These are phyloP conservation scores for Puntigrus tetrazona DNA, from an alignment of 2,113 vertebrate species.

Conservation along the genomic window DNA sequence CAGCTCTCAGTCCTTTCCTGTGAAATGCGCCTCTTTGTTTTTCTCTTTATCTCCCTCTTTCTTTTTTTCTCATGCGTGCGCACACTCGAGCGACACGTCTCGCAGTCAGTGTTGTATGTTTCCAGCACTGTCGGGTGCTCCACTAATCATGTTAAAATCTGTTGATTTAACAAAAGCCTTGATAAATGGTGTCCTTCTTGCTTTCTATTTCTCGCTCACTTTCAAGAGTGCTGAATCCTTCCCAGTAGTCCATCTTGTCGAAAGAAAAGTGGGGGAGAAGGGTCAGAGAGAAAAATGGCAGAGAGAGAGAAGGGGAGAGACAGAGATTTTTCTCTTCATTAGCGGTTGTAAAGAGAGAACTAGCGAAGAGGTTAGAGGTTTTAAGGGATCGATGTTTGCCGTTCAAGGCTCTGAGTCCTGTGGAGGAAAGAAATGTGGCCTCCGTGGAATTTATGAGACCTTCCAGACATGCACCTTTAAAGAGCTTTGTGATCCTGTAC, in stretches of 20 bases:
- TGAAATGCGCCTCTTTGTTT: constrained; percentile 7
- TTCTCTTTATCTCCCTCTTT: neutral
- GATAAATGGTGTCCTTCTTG: constrained; percentile 10
- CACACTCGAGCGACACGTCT: neutral
- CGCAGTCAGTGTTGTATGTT: neutral
- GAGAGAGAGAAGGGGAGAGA: constrained; percentile 12
- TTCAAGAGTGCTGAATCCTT: constrained; percentile 25
- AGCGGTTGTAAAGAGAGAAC: constrained; percentile 49
- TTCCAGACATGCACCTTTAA: constrained; percentile 28
- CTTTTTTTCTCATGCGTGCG: neutral
- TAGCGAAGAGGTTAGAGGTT: constrained; percentile 42
- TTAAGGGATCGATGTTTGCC: constrained; percentile 37
- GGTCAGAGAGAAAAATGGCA: constrained; percentile 33
- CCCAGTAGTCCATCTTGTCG: constrained; percentile 28
- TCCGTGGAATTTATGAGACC: constrained; percentile 42
- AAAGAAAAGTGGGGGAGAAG: constrained; percentile 2
- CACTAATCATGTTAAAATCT: constrained; percentile 39
- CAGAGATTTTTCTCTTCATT: constrained; percentile 50
- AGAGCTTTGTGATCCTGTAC: constrained; percentile 25
- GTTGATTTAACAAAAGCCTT: constrained; percentile 39
- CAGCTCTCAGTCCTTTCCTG: constrained; percentile 26
- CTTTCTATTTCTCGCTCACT: constrained; percentile 1
- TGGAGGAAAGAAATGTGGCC: constrained; percentile 21
- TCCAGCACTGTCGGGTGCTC: neutral
- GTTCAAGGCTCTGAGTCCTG: constrained; percentile 35